phyloP scores from a whole-genome alignment of 2,797 vertebrate genomes.

The Anguilla anguilla region DNA sequence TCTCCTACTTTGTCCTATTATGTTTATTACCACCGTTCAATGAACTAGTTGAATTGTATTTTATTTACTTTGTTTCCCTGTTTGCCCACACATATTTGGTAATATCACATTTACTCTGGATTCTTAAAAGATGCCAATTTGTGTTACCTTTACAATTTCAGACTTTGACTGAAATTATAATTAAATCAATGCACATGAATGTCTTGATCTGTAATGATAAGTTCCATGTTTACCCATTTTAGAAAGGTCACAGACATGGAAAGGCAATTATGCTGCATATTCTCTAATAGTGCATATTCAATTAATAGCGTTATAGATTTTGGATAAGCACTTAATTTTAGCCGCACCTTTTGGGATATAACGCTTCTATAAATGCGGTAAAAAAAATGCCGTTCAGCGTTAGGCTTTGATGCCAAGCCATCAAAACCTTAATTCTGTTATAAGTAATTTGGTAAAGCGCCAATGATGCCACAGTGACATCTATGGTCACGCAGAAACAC shows the following conservation, averaged over 20 bases:
- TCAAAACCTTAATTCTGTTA: neutral
- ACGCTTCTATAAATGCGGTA: too few relatives aligned
- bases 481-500: conserved; percentile 30
- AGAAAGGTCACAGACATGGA: neutral
- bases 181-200: neutral
- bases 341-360: neutral
- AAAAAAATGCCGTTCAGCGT: neutral
- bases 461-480: conserved; percentile 16
- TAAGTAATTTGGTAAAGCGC: neutral
- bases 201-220: neutral
- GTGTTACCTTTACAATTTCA: neutral
- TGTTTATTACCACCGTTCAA: too few relatives aligned
- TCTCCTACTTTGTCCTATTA: too few relatives aligned
- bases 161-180: neutral
- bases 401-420: neutral
- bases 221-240: neutral
- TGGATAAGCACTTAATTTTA: neutral
- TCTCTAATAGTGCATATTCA: neutral
- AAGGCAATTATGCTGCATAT: neutral
- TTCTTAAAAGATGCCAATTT: neutral
- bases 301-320: neutral
- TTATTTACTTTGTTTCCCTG: too few relatives aligned
- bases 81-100: neutral
- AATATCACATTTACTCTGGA: neutral
- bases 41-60: too few relatives aligned